Conservation (phyloP, 2,113 vertebrate genomes). For the Coptodon rendalli region DNA sequence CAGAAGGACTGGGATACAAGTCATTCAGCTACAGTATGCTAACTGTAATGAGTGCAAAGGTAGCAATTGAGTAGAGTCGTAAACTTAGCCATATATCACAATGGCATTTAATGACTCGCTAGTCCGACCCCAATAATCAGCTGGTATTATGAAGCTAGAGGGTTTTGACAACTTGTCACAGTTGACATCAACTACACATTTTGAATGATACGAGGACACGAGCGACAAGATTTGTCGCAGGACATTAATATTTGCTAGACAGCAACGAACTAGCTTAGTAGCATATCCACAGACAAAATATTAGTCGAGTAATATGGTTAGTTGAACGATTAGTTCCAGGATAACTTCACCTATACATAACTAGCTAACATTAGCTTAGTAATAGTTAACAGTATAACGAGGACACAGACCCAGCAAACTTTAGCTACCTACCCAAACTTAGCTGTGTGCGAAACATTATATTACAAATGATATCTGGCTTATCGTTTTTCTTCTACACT, state of each 20-base stretch:
- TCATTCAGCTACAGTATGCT: background rate
- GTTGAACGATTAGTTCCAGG: background rate
- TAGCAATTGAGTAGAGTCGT: background rate
- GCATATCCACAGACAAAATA: background rate
- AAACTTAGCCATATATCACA: background rate
- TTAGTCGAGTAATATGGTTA: background rate
- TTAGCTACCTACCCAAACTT: background rate
- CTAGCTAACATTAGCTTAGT: conserved; percentile 27
- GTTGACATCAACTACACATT: background rate
- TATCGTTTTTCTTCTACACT: background rate
- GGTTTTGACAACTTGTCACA: background rate
- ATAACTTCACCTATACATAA: background rate
- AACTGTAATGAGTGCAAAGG: background rate
- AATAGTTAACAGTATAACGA: background rate
- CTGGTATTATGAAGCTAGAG: background rate
- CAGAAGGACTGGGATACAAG: background rate
- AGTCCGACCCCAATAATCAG: background rate
- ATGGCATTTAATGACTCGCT: background rate
- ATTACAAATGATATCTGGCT: background rate
- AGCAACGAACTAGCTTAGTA: background rate
- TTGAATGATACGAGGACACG: background rate
- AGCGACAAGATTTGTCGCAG: background rate
- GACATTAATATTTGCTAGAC: background rate
- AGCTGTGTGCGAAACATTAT: background rate
- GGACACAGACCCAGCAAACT: background rate